Conservation (phyloP, 2,797 vertebrate species). For the Megalops cyprinoides region DNA sequence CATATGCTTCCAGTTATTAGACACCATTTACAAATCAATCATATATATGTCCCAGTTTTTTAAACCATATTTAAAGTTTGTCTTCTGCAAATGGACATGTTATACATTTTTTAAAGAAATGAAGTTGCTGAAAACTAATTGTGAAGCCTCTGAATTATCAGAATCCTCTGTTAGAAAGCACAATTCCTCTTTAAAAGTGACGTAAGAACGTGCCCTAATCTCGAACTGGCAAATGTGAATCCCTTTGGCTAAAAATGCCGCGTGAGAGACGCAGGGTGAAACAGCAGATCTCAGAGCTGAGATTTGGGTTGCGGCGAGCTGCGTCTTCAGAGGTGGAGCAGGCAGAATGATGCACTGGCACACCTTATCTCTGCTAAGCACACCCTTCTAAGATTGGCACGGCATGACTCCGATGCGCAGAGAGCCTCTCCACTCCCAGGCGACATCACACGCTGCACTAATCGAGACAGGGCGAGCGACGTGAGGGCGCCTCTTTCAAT, state of each 20-base stretch:
- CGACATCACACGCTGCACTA: not conserved
- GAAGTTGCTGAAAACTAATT: not conserved
- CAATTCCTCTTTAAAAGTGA: not conserved
- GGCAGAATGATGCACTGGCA: not conserved
- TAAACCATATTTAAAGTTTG: too few species aligned
- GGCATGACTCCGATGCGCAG: not conserved
- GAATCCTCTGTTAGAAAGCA: constrained; percentile 5
- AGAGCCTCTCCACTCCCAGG: not conserved
- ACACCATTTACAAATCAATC: not conserved
- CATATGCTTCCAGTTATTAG: not conserved
- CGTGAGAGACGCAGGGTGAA: not conserved
- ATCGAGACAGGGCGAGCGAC: not conserved
- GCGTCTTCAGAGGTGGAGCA: not conserved
- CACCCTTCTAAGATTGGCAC: not conserved
- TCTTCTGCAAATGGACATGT: too few species aligned
- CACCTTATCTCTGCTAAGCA: not conserved
- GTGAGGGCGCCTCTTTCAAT: not conserved
- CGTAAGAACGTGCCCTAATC: not conserved
- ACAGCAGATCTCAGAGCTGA: not conserved
- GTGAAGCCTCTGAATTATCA: not conserved
- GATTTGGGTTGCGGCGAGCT: too few species aligned
- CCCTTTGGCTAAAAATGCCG: not conserved
- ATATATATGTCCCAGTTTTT: not conserved
- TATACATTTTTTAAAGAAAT: too few species aligned
- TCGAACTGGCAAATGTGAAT: not conserved